phyloP scores from a whole-genome alignment of 30 jellyfish, hydroid and myxozoan species.

The Pseudorhiza aurosa region DNA sequence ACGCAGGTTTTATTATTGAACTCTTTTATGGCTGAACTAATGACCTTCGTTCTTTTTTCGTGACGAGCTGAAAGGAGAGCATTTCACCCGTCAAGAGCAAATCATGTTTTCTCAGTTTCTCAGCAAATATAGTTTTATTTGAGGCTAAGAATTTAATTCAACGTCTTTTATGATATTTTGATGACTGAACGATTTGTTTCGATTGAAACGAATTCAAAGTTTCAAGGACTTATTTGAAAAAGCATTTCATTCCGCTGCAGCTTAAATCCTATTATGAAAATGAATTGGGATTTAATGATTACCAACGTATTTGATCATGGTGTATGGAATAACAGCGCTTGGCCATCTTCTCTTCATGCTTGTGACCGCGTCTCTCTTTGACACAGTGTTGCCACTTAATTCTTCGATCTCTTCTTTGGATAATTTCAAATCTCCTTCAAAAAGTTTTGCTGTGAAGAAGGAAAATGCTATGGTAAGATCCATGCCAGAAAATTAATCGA shows the following conservation, averaged over 20 bases:
- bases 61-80: neutral
- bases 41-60: neutral
- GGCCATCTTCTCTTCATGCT: neutral
- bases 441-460: constrained; percentile 3
- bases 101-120: neutral
- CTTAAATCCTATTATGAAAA: neutral
- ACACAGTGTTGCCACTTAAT: neutral
- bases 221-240: no score
- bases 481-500: no score
- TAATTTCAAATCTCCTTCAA: constrained; percentile 41
- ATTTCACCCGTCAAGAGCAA: neutral
- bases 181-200: no score
- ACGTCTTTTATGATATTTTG: no score
- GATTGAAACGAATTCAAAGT: no score
- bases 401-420: constrained; percentile 4
- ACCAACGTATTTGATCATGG: neutral
- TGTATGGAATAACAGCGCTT: neutral
- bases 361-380: constrained; percentile 20
- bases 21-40: constrained; percentile 11
- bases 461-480: no score
- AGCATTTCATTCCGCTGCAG: no score
- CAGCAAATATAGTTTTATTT: neutral
- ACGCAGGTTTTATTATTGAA: constrained; percentile 32
- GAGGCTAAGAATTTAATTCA: neutral
- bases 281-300: no score